Conservation (phyloP, 2,888 invertebrate species). For the Yponomeuta malinellus region DNA sequence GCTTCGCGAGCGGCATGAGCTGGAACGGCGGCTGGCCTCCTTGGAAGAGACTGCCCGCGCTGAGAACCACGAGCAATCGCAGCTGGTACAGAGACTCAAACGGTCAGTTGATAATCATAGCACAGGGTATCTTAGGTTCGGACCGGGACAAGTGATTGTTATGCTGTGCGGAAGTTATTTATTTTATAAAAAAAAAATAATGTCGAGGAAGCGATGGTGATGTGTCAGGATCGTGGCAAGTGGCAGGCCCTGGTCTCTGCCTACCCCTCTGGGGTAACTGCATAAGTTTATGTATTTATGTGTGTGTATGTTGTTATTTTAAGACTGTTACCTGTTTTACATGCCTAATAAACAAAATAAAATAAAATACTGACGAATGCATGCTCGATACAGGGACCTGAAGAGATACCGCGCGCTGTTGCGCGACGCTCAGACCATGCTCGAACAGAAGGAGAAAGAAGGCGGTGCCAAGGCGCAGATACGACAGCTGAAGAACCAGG, state of each 20-base stretch:
- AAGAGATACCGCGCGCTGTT: constrained; percentile 92
- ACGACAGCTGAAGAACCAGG: constrained; percentile 85
- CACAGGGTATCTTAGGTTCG: too few species aligned
- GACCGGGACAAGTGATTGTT: too few species aligned
- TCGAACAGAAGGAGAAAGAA: constrained; percentile 91
- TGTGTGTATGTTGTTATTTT: too few species aligned
- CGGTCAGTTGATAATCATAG: constrained; percentile 38
- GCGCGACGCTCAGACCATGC: constrained; percentile 93
- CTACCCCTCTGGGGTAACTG: too few species aligned
- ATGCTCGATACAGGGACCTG: constrained; percentile 77
- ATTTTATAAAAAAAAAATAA: too few species aligned
- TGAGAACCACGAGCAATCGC: constrained; percentile 84
- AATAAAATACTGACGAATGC: not conserved
- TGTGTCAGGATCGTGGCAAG: too few species aligned
- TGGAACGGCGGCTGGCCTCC: constrained; percentile 89
- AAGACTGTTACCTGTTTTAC: too few species aligned
- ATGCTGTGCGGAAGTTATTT: too few species aligned
- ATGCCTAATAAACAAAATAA: too few species aligned
- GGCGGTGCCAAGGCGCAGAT: constrained; percentile 87
- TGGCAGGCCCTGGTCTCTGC: too few species aligned
- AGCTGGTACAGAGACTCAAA: constrained; percentile 83
- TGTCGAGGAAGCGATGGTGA: too few species aligned
- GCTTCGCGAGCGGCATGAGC: constrained; percentile 91
- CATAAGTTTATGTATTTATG: too few species aligned
- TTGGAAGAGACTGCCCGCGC: constrained; percentile 85